A percentile compares a stretch with the other conserved stretches of the same genome.
Evolutionary conservation across 2,888 invertebrate species (phyloP).

Genomic region (Geophilus truncorum): DNA sequence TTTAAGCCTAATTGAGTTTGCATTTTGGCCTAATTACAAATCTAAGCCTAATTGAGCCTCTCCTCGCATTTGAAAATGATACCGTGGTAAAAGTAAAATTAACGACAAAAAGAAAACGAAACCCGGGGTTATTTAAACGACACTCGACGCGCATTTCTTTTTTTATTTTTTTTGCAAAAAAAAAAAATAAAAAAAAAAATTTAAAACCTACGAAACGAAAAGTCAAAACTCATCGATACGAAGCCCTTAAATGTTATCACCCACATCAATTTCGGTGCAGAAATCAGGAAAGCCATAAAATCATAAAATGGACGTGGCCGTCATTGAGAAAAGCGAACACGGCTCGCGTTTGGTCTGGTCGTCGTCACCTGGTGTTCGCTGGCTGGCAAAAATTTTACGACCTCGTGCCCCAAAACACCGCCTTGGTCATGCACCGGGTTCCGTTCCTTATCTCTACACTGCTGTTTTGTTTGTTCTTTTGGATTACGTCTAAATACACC

Average conservation of each 20-base stretch:
- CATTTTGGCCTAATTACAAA: slow-evolving; percentile 10
- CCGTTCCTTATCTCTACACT: background rate
- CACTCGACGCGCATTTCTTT: background rate
- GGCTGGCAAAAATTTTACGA: background rate
- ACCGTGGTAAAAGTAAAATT: background rate
- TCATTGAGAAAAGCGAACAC: background rate
- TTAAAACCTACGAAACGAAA: background rate
- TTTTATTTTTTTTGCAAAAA: no score
- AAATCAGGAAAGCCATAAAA: background rate
- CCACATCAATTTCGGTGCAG: background rate
- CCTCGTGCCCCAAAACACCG: no score
- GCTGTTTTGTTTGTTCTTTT: no score
- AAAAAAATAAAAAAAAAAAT: background rate
- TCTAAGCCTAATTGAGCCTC: slow-evolving; percentile 7
- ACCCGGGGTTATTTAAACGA: background rate
- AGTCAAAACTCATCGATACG: background rate
- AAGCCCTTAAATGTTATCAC: background rate
- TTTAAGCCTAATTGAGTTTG: slow-evolving; percentile 10
- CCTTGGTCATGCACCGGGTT: no score
- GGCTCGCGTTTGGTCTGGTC: no score
- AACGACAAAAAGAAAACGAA: background rate
- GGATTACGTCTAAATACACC: no score
- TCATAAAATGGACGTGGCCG: background rate
- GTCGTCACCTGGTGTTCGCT: background rate
- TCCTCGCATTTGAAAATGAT: slow-evolving; percentile 4